phyloP scores from a whole-genome alignment of 2,888 invertebrate genomes.

The Acheta domesticus region DNA sequence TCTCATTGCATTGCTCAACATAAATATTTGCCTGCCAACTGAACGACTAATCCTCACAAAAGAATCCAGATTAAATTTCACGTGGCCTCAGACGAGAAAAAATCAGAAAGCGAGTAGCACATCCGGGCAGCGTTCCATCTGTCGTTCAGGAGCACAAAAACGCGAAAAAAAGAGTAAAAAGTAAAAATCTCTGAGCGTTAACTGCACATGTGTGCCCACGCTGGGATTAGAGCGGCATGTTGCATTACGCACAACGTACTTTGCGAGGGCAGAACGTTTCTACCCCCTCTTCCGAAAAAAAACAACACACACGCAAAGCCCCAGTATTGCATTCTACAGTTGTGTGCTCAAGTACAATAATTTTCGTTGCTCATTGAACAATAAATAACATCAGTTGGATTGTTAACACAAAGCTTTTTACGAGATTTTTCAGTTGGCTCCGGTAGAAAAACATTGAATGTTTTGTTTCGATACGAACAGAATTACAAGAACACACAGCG shows the following conservation, averaged over 20 bases:
- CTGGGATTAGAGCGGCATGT: not conserved
- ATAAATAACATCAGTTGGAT: constrained; percentile 31
- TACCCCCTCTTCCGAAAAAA: not conserved
- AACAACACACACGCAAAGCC: not conserved
- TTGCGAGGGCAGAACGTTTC: not conserved
- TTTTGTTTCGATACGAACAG: constrained; percentile 28
- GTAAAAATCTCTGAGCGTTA: not conserved
- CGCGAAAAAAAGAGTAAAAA: not conserved
- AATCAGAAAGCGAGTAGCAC: not conserved
- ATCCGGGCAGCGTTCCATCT: not conserved
- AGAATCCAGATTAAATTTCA: not conserved
- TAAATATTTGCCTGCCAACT: too few relatives aligned
- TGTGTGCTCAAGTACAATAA: constrained; percentile 21
- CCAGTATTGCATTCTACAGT: constrained; percentile 1
- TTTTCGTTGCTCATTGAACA: constrained; percentile 31
- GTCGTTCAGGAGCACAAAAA: not conserved
- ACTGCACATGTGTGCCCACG: not conserved
- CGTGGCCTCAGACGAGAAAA: not conserved
- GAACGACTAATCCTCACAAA: too few relatives aligned
- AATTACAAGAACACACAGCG: constrained; percentile 33
- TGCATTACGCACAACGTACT: not conserved
- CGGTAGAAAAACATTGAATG: constrained; percentile 21
- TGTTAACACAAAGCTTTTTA: constrained; percentile 27
- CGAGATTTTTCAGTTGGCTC: constrained; percentile 30
- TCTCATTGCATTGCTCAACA: too few relatives aligned